These are phyloP conservation scores for Leucophenga varia DNA, from an alignment of 1,140 invertebrate species.

Conservation along the genomic window DNA sequence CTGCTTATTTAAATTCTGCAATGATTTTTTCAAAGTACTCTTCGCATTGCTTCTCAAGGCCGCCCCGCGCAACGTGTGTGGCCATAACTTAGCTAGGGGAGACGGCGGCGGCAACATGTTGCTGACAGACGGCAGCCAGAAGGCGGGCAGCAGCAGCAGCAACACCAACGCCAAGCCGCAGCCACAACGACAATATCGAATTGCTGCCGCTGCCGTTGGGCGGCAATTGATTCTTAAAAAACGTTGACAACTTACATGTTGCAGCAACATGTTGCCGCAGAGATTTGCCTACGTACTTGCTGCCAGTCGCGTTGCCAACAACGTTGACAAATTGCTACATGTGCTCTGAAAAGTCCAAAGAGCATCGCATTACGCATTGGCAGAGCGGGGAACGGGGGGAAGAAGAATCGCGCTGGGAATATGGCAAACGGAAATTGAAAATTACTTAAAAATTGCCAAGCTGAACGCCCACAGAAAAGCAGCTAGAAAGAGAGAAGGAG, in stretches of 20 bases:
- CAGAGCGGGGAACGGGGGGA: no score
- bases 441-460: conserved; percentile 35
- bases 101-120: conserved; percentile 14
- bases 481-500: no score
- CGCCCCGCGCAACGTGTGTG: conserved; percentile 34
- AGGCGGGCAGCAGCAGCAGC: conserved; percentile 24
- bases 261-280: conserved; percentile 33
- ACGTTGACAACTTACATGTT: conserved; percentile 45
- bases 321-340: conserved; percentile 48
- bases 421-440: conserved; percentile 50
- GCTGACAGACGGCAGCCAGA: conserved; percentile 47
- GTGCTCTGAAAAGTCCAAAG: conserved; percentile 16
- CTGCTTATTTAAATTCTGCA: conserved; percentile 48
- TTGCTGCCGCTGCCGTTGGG: conserved; percentile 30
- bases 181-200: conserved; percentile 33
- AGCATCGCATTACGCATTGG: conserved; percentile 24
- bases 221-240: conserved; percentile 51
- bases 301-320: conserved; percentile 15
- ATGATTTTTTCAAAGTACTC: conserved; percentile 38
- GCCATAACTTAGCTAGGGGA: conserved; percentile 23
- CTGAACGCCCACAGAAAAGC: conserved; percentile 35
- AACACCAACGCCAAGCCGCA: conserved; percentile 23
- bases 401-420: no score
- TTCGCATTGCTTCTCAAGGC: conserved; percentile 32
- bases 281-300: conserved; percentile 19